These are phyloP conservation scores for Peromyscus leucopus DNA, from an alignment of 2,113 vertebrate genomes.

Conservation along the genomic window DNA sequence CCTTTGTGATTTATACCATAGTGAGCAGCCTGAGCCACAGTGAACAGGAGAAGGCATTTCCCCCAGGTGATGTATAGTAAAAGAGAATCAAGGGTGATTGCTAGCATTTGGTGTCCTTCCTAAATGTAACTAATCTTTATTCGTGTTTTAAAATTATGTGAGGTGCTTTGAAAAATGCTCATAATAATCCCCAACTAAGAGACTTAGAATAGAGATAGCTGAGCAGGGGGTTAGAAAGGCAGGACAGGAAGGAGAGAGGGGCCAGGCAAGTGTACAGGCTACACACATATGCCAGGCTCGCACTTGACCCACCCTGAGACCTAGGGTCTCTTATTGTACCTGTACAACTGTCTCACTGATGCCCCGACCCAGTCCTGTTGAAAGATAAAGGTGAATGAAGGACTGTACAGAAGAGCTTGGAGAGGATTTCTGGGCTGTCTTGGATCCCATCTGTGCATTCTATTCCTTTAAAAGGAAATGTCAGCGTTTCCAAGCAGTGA, in stretches of 20 bases:
- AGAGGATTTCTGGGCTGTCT: background rate
- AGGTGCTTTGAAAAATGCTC: background rate
- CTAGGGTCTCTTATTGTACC: background rate
- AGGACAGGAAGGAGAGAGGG: background rate
- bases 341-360: background rate
- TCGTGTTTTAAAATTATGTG: background rate
- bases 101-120: slow-evolving; percentile 1
- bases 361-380: background rate
- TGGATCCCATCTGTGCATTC: background rate
- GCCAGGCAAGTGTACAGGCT: rapidly evolving
- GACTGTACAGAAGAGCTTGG: background rate
- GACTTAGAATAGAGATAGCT: background rate
- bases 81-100: background rate
- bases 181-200: background rate
- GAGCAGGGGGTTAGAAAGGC: background rate
- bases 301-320: background rate
- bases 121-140: background rate
- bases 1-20: background rate
- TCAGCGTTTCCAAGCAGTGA: background rate
- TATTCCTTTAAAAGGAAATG: slow-evolving; percentile 56
- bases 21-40: slow-evolving; percentile 7
- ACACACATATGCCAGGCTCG: background rate
- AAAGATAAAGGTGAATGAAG: background rate
- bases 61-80: background rate
- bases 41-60: background rate